Conservation (phyloP, 2,113 vertebrate species). For the Gasterosteus aculeatus region DNA sequence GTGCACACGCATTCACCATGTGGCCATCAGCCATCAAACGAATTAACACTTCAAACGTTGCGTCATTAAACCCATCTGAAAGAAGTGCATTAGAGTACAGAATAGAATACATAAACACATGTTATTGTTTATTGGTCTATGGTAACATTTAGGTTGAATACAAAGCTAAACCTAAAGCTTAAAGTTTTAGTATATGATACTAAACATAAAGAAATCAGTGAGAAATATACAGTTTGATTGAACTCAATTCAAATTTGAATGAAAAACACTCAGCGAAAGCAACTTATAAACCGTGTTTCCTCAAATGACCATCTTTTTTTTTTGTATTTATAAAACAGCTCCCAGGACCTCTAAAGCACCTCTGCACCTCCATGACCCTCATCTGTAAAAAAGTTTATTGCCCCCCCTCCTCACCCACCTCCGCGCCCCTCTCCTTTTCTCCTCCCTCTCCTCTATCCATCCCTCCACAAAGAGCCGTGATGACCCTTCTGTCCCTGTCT, state of each 20-base stretch:
- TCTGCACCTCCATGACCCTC: conserved; percentile 74
- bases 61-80: not conserved
- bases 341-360: conserved; percentile 73
- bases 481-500: conserved; percentile 77
- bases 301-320: conserved; percentile 8
- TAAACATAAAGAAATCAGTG: not conserved
- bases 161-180: not conserved
- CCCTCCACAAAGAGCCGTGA: conserved; percentile 76
- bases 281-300: not conserved
- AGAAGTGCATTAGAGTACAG: not conserved
- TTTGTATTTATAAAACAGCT: conserved; percentile 29
- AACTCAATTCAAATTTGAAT: not conserved
- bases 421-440: conserved; percentile 59
- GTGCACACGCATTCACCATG: conserved; percentile 2
- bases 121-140: not conserved
- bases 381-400: conserved; percentile 69
- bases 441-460: conserved; percentile 66
- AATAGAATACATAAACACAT: not conserved
- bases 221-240: not conserved
- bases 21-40: not conserved
- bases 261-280: not conserved
- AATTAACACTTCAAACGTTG: not conserved
- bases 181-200: not conserved
- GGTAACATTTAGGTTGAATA: not conserved
- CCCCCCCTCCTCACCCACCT: conserved; percentile 51